Conservation (phyloP, 1,140 invertebrate species). For the Calephelis nemesis region DNA sequence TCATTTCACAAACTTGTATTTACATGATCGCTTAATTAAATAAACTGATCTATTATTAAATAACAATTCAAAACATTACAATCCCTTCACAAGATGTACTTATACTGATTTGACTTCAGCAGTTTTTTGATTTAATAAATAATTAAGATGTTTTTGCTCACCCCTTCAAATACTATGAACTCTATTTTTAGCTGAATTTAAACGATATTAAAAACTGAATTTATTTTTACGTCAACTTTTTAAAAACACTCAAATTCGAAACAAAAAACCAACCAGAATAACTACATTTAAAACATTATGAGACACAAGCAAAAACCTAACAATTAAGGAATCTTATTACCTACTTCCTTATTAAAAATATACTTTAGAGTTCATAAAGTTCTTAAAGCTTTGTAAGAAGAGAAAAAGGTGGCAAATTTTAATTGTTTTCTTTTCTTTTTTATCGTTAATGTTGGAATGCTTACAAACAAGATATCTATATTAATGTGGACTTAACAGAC, state of each 20-base stretch:
- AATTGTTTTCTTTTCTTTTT: not conserved
- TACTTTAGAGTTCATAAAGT: too few relatives aligned
- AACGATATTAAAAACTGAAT: too few relatives aligned
- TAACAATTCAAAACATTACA: conserved; percentile 64
- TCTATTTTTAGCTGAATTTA: not conserved
- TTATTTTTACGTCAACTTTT: too few relatives aligned
- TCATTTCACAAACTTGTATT: conserved; percentile 73
- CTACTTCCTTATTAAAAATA: too few relatives aligned
- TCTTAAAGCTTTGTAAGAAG: not conserved
- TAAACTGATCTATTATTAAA: conserved; percentile 60
- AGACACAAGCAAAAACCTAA: not conserved
- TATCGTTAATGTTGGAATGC: conserved; percentile 43
- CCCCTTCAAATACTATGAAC: not conserved
- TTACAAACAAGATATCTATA: conserved; percentile 44
- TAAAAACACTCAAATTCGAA: not conserved
- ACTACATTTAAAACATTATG: not conserved
- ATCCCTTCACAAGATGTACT: conserved; percentile 57
- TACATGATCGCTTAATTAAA: conserved; percentile 72
- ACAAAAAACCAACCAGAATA: not conserved
- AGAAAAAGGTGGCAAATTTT: not conserved
- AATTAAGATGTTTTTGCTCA: not conserved
- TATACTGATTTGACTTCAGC: conserved; percentile 40
- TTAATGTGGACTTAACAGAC: conserved; percentile 24
- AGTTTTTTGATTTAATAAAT: conserved; percentile 16
- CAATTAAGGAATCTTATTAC: not conserved